Evolutionary conservation across 2,113 vertebrate species (phyloP), one percentile per base, ranked within the genome.

Genomic region (Apodemus speciosus): DNA sequence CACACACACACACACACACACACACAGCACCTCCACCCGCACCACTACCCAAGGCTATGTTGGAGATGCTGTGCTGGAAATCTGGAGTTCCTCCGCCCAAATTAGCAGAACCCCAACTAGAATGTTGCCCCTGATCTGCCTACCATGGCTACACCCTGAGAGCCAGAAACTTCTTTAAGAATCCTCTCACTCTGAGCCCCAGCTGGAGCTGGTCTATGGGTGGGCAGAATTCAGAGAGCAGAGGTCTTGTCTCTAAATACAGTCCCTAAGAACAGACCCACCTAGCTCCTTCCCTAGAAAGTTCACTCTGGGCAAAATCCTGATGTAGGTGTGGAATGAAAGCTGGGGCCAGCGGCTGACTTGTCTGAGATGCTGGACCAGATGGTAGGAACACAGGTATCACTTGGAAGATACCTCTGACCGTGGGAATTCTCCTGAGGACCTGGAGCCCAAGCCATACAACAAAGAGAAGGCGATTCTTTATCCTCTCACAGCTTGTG

Each of bases 331-430:
- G 23, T 1, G 18, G 11, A 10, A 9, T 66, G 8, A 4, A 4
- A 1, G 30, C 18, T 9, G 4, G 6, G 35, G 8, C 30, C 71
- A 40, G 46, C 30, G 10, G 15, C 15, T 2, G 0, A 9, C 83
- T 88, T 30, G 5, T 53, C 51, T 32, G 7, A 5, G 9, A 46
- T 21, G 58, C 21, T 21, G 1, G 58, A 32, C 51, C 53, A 43
- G 46, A 25, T 1, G 0, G 9, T 5, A 18, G 16, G 21, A 8
- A 20, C 0, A 4, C 3, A 1, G 4, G 16, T 1, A 0, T 30
- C 25, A 38, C 23, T 1, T 14, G 4, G 18, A 46, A 46, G 18
- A 75, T 15, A 38, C 18, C 58, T 16, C 46, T 43, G 60, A 30
- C 5, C 18, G 21, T 49, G 9, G 27, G 56, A 46, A 18, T 40